Evolutionary conservation across 2,113 vertebrate species (phyloP).

Genomic region (Bos taurus): DNA sequence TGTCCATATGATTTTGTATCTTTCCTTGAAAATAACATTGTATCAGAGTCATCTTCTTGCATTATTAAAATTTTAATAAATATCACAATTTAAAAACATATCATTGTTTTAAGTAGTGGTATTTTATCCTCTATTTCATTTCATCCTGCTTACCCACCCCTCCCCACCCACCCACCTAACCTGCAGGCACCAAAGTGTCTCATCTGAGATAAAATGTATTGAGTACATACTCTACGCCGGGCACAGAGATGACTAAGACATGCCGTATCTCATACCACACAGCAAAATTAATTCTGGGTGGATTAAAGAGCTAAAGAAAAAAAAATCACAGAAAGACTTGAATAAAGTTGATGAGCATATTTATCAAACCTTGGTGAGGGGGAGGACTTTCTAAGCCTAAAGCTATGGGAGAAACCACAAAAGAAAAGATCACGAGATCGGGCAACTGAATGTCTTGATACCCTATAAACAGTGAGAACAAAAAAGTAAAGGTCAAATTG

Average conservation of each 20-base stretch:
- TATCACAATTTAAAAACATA: background rate
- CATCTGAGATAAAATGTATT: background rate
- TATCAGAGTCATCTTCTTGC: background rate
- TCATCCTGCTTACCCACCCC: background rate
- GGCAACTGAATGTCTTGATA: background rate
- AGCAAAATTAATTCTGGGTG: background rate
- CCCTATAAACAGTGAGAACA: conserved; percentile 9
- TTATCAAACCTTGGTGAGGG: background rate
- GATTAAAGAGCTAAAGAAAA: background rate
- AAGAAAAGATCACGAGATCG: conserved; percentile 19
- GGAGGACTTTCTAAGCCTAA: conserved; percentile 34
- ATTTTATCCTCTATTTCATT: background rate
- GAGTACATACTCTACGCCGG: fast-evolving
- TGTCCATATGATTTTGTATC: background rate
- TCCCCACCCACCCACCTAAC: background rate
- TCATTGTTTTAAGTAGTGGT: background rate
- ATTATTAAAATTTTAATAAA: background rate
- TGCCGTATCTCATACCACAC: background rate
- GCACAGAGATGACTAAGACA: background rate
- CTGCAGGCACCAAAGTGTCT: background rate
- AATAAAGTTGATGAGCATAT: background rate
- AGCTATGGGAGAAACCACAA: conserved; percentile 56
- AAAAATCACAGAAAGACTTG: background rate
- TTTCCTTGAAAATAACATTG: background rate
- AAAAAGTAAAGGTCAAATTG: conserved; percentile 60